Base-by-base conservation (phyloP, 2,113 vertebrate genomes). In the Semicossyphus pulcher region DNA sequence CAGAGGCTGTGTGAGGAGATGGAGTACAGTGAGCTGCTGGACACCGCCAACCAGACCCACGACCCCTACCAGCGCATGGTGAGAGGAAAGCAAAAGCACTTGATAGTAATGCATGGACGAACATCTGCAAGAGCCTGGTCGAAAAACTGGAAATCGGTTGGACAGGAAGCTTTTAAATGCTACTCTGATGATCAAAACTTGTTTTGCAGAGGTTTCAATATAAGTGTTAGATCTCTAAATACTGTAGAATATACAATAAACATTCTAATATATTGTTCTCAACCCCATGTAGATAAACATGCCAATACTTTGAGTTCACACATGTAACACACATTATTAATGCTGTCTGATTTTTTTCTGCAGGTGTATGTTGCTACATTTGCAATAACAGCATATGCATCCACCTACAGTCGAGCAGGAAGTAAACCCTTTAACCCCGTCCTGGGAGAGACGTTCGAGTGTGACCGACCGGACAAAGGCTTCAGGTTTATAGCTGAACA, bases 381-480 rank as follows among this genome's bases (percentile, higher is more conserved):
- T 92, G 97, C 97, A 2, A 92, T 98, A 51, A 95, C 97, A 18
- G 95, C 95, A 0, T 99, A 99, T 23, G 93, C 97, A 0, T 96
- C 96, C 65, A 96, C 94, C 89, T 96, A 95, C 88, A 94, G 94
- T 85, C 91, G 97, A 72, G 97, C 96, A 16, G 96, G 96, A 63
- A 97, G 97, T 87, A 99, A 99, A 78, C 98, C 98, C 9, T 99
- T 99, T 80, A 99, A 99, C 81, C 98, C 98, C 0, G 94, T 99
- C 39, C 95, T 99, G 37, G 98, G 97, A 88, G 98, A 99, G 90
- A 98, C 97, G 0, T 99, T 95, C 5, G 98, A 99, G 92, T 97
- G 95, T 78, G 85, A 95, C 71, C 93, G 94, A 29, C 94, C 97
- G 54, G 97, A 99, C 83, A 95, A 96, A 69, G 94, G 95, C 81